Evolutionary conservation across 2,888 invertebrate genomes (phyloP).

Genomic region (Ethmia dodecea): DNA sequence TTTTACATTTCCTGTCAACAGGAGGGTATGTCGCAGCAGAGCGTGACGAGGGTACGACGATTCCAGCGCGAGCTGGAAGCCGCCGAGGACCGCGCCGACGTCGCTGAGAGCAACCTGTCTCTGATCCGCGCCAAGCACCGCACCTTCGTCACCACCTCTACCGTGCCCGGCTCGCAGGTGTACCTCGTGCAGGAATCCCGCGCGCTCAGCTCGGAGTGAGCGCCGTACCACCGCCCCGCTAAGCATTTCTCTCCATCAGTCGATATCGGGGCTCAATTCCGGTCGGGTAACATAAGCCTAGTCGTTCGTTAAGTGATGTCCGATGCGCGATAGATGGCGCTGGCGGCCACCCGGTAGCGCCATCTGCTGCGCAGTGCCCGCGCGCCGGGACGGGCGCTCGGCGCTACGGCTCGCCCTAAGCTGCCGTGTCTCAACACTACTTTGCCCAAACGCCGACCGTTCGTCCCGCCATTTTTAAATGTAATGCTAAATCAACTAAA

Average conservation of each 20-base stretch:
- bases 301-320: constrained; percentile 68
- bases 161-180: constrained; percentile 94
- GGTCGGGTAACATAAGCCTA: constrained; percentile 76
- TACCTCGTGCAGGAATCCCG: constrained; percentile 93
- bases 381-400: constrained; percentile 63
- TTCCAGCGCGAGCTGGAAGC: constrained; percentile 99
- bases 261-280: constrained; percentile 64
- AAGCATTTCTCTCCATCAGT: constrained; percentile 63
- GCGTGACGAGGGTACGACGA: constrained; percentile 96
- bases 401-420: constrained; percentile 61
- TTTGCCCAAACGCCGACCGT: constrained; percentile 56
- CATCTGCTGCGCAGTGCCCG: constrained; percentile 27
- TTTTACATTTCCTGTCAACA: constrained; percentile 46
- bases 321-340: constrained; percentile 39
- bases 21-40: constrained; percentile 95
- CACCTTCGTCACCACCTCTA: constrained; percentile 96
- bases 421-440: constrained; percentile 63
- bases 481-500: constrained; percentile 60
- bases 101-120: constrained; percentile 95
- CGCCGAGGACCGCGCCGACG: constrained; percentile 97
- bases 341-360: constrained; percentile 29
- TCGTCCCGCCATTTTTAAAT: constrained; percentile 55
- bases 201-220: constrained; percentile 75
- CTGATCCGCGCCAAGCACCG: constrained; percentile 99
- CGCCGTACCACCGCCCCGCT: constrained; percentile 37